A percentile compares a stretch with the other conserved stretches of the same genome.
These are phyloP conservation scores for Oreochromis mossambicus DNA, from an alignment of 2,797 vertebrate species.

Conservation along the genomic window DNA sequence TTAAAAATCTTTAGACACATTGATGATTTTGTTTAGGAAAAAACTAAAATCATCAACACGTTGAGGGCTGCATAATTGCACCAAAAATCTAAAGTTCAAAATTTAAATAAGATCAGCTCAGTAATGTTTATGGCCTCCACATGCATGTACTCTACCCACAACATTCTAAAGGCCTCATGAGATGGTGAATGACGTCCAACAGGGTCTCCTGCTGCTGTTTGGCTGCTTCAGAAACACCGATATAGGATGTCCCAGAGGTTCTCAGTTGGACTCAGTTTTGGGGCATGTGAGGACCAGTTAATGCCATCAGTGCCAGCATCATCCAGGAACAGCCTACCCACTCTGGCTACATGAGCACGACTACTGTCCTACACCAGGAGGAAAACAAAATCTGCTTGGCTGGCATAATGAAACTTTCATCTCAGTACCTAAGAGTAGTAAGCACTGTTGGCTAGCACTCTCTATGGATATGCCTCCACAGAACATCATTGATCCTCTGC, in stretches of 20 bases:
- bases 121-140: background rate
- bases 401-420: background rate
- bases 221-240: background rate
- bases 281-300: background rate
- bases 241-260: background rate
- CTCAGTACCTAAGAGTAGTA: rapidly evolving
- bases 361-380: background rate
- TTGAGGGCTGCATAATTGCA: background rate
- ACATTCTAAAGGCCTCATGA: background rate
- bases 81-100: background rate
- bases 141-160: background rate
- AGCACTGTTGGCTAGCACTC: background rate
- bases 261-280: background rate
- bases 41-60: rapidly evolving
- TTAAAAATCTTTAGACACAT: background rate
- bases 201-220: background rate
- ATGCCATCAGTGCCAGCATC: background rate
- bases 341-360: background rate
- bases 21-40: background rate
- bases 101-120: background rate
- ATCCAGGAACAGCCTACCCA: background rate
- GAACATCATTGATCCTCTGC: background rate
- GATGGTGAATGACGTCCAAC: background rate
- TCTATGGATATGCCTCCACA: background rate
- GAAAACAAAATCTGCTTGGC: background rate